Evolutionary conservation across 2,888 invertebrate genomes (phyloP).

Genomic region (Leptothorax acervorum): DNA sequence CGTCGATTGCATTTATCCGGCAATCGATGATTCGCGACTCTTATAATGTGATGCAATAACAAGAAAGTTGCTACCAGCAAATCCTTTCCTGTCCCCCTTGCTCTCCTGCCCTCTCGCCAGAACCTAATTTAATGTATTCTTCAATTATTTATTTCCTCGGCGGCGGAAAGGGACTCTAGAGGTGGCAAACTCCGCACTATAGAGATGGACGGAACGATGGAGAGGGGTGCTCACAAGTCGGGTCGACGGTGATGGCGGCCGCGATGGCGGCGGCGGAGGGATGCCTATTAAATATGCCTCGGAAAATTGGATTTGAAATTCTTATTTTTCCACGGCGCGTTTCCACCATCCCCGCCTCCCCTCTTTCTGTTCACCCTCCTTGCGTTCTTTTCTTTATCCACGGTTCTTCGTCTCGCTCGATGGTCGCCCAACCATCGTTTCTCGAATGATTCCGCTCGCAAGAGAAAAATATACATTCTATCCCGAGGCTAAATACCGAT

Average conservation of each 20-base stretch:
- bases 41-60: conserved; percentile 32
- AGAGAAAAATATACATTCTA: conserved; percentile 57
- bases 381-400: conserved; percentile 21
- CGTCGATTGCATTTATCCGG: neutral
- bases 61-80: conserved; percentile 32
- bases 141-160: conserved; percentile 75
- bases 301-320: conserved; percentile 83
- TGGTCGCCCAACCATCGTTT: conserved; percentile 19
- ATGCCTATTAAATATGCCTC: conserved; percentile 80
- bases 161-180: conserved; percentile 32
- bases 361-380: neutral
- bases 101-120: neutral
- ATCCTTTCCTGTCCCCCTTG: conserved; percentile 2
- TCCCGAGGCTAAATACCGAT: conserved; percentile 76
- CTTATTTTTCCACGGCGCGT: conserved; percentile 78
- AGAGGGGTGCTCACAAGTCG: conserved; percentile 34
- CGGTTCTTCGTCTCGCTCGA: neutral
- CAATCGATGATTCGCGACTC: conserved; percentile 22
- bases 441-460: conserved; percentile 41
- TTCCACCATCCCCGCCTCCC: conserved; percentile 24
- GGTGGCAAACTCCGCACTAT: conserved; percentile 47
- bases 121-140: conserved; percentile 72
- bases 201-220: conserved; percentile 33
- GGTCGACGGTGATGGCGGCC: conserved; percentile 46
- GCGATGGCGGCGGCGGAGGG: conserved; percentile 56